A percentile compares a stretch with the other conserved stretches of the same genome.
phyloP scores from a whole-genome alignment of 2,797 vertebrate genomes.

The Corythornis leucogaster region DNA sequence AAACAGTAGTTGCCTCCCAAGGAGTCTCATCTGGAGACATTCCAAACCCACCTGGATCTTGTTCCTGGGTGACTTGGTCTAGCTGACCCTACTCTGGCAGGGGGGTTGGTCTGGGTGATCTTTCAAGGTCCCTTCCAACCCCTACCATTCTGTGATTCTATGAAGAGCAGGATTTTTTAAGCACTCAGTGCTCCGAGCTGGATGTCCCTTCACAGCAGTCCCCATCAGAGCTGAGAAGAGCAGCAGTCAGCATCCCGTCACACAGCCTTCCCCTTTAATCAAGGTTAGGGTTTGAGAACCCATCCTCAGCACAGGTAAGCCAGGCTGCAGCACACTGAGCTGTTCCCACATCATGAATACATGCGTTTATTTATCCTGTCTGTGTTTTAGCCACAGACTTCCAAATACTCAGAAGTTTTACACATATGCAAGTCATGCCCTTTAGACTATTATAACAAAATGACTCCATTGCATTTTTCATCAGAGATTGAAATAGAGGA shows the following conservation, averaged over 20 bases:
- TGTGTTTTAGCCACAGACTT: not conserved
- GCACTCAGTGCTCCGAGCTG: not conserved
- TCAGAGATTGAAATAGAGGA: not conserved
- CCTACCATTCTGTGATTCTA: too few species aligned
- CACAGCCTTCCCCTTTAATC: not conserved
- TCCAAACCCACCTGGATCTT: too few species aligned
- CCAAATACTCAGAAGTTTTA: not conserved
- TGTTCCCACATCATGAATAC: not conserved
- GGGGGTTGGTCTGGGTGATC: too few species aligned
- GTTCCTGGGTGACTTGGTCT: too few species aligned
- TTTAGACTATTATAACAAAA: not conserved
- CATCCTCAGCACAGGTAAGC: rapidly evolving
- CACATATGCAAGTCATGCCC: not conserved
- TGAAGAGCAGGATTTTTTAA: not conserved
- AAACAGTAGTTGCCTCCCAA: not conserved
- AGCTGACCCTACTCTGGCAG: too few species aligned
- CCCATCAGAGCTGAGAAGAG: rapidly evolving
- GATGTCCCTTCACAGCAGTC: not conserved
- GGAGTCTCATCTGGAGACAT: too few species aligned
- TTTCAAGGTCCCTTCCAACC: too few species aligned
- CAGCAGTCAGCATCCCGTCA: not conserved
- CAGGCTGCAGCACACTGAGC: not conserved
- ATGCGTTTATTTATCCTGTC: not conserved
- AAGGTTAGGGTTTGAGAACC: not conserved
- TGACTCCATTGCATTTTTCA: not conserved